phyloP scores from a whole-genome alignment of 2,797 vertebrate species.

The Sebastes itinus region DNA sequence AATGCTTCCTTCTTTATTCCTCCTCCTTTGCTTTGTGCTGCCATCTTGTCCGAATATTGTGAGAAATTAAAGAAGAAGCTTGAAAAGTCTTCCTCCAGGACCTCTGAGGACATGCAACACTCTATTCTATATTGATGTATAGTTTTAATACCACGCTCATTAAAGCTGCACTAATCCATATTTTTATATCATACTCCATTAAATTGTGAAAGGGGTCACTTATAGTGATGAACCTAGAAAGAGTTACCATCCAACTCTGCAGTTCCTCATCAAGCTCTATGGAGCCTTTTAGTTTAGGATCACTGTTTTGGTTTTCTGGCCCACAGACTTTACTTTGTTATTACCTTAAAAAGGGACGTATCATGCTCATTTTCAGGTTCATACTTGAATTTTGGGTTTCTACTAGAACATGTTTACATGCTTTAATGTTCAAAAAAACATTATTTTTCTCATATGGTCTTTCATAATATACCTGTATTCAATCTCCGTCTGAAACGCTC shows the following conservation, averaged over 20 bases:
- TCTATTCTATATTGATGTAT: background rate
- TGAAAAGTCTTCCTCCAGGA: conserved; percentile 6
- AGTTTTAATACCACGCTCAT: conserved; percentile 2
- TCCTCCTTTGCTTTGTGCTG: background rate
- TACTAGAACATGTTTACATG: background rate
- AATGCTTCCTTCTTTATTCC: background rate
- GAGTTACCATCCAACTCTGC: background rate
- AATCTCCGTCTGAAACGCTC: too few species aligned
- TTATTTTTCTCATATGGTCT: too few species aligned
- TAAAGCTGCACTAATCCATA: conserved; percentile 33
- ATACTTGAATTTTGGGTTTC: too few species aligned
- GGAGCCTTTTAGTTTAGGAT: background rate
- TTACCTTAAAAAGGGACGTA: too few species aligned
- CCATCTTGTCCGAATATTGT: background rate
- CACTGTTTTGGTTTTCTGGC: background rate
- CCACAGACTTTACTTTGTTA: background rate
- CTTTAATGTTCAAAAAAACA: background rate
- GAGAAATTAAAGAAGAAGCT: background rate
- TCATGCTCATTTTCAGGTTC: too few species aligned
- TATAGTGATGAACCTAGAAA: background rate
- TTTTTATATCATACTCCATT: conserved; percentile 35
- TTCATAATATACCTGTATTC: too few species aligned
- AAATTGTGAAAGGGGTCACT: conserved; percentile 16
- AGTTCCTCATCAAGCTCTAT: background rate
- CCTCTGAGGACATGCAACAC: background rate